Conservation (phyloP, 1,140 invertebrate genomes). For the Temnothorax curvispinosus region DNA sequence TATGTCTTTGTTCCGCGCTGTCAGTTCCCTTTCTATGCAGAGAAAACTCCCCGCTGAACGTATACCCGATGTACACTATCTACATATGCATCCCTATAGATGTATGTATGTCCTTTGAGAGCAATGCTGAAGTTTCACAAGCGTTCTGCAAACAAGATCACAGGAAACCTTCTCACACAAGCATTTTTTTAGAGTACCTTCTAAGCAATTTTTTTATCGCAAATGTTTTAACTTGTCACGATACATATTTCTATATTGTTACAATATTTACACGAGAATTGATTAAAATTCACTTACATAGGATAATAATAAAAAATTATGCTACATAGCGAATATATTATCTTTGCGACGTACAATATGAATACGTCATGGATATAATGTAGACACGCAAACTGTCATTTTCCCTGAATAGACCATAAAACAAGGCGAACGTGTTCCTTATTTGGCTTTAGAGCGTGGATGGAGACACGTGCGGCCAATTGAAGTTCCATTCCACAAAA, state of each 20-base stretch:
- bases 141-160: constrained; percentile 45
- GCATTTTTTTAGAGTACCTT: not conserved
- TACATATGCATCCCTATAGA: constrained; percentile 34
- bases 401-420: constrained; percentile 30
- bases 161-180: not conserved
- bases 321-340: not conserved
- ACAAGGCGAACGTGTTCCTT: constrained; percentile 43
- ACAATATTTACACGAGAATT: not conserved
- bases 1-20: constrained; percentile 12
- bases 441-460: constrained; percentile 50
- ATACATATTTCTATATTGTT: not conserved
- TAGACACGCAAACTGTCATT: constrained; percentile 45
- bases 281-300: not conserved
- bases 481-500: constrained; percentile 70
- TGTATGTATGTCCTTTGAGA: constrained; percentile 48
- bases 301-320: not conserved
- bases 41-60: constrained; percentile 29
- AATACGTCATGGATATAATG: constrained; percentile 23
- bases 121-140: constrained; percentile 39
- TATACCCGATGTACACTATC: constrained; percentile 39
- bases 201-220: not conserved
- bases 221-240: constrained; percentile 14
- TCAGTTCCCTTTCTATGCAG: not conserved
- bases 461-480: constrained; percentile 57
- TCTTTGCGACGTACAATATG: not conserved